A percentile compares a stretch with the other conserved stretches of the same genome.
Evolutionary conservation across 2,888 invertebrate species (phyloP).

Genomic region (Rotaria magnacalcarata): DNA sequence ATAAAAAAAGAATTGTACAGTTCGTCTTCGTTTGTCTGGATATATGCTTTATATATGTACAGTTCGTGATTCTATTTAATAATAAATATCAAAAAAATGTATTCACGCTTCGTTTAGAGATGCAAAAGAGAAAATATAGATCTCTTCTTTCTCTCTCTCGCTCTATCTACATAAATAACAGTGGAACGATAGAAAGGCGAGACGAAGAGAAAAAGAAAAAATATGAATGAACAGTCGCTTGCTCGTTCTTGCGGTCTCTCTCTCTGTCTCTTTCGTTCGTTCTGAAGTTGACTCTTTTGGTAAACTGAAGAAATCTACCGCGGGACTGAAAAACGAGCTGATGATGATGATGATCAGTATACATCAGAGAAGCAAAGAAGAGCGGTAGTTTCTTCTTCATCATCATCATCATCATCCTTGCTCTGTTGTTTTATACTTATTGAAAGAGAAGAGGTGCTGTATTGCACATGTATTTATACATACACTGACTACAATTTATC

Average conservation of each 20-base stretch:
- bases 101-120: constrained; percentile 21
- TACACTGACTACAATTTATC: neutral
- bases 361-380: constrained; percentile 2
- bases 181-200: neutral
- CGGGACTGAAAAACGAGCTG: constrained; percentile 26
- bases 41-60: constrained; percentile 8
- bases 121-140: neutral
- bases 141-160: neutral
- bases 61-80: constrained; percentile 22
- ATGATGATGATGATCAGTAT: constrained; percentile 16
- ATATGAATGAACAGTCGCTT: neutral
- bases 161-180: neutral
- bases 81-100: neutral
- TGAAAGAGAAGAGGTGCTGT: neutral
- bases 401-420: neutral
- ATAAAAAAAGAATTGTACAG: neutral
- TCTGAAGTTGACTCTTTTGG: neutral
- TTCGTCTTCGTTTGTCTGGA: neutral
- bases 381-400: constrained; percentile 1
- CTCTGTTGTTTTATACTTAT: neutral
- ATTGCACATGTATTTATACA: neutral
- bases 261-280: neutral
- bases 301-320: neutral
- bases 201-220: neutral
- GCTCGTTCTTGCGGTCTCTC: neutral